Percentiles rank a stretch among this genome's conserved stretches.
These are phyloP conservation scores for Tapirus indicus DNA, from an alignment of 2,797 vertebrate species.

Conservation along the genomic window DNA sequence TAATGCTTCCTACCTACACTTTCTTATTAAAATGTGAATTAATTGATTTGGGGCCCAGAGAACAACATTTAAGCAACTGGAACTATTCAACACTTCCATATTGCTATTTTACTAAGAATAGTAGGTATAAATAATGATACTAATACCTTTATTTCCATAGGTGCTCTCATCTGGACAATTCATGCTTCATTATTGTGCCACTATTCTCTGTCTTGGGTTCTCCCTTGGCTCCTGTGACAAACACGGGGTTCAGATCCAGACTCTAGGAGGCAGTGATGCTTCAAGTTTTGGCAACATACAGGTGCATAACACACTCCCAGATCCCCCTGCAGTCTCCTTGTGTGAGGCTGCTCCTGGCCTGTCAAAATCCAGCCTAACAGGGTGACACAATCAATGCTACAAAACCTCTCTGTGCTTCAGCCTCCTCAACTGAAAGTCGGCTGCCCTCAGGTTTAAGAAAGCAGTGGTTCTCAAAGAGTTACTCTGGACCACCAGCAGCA, in stretches of 20 bases:
- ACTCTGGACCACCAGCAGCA: too few relatives aligned
- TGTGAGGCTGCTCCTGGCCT: not conserved
- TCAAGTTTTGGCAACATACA: not conserved
- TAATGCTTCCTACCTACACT: not conserved
- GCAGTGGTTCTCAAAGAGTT: not conserved
- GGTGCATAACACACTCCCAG: not conserved
- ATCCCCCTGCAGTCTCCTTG: not conserved
- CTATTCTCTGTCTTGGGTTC: slow-evolving; percentile 68
- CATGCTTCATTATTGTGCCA: slow-evolving; percentile 74
- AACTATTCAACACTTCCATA: not conserved
- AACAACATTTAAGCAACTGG: not conserved
- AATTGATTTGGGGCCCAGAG: not conserved
- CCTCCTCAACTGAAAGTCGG: accelerated
- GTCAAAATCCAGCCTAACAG: not conserved
- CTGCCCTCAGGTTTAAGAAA: not conserved
- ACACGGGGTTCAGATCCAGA: slow-evolving; percentile 70
- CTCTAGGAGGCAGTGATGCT: not conserved
- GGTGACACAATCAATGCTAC: not conserved
- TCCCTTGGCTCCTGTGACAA: slow-evolving; percentile 75
- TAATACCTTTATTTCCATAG: slow-evolving; percentile 74
- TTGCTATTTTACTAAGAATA: slow-evolving; percentile 11
- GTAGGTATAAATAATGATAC: slow-evolving; percentile 47
- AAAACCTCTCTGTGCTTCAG: not conserved
- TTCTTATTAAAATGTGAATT: not conserved
- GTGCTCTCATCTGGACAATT: slow-evolving; percentile 74